Base-by-base conservation (phyloP, 2,113 vertebrate genomes). In the Lasiurus borealis region DNA sequence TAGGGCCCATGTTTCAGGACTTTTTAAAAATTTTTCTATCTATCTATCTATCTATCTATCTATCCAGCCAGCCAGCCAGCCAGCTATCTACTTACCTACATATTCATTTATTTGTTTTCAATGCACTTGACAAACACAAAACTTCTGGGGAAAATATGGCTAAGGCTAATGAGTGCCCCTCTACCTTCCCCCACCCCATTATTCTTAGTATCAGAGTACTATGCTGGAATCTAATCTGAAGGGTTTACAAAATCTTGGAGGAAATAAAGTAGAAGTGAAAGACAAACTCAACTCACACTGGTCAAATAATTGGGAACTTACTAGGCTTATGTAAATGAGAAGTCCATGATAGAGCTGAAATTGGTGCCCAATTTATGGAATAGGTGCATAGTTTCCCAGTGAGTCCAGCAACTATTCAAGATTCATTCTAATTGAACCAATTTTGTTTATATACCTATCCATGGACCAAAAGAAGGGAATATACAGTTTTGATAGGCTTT, bases 271-370 rank as follows among this genome's bases (percentile, higher is more conserved):
- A 27, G 16, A 23, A 90, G 27, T 76, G 40, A 96, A 76, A 96
- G n/a, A 82, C 21, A 77, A 85, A 82, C 18, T 88, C 40, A 91
- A 54, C 7, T 80, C 57, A 87, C 31, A 92, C 66, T 75, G 25
- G 5, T 62, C 40, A 62, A 71, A 10, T 48, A 80, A 59, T 48
- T 84, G 57, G 71, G n/a, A 86, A 86, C 13, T 62, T 66, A 68
- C 2, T 46, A 8, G 11, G 18, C 14, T 92, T n/a, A 48, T 5
- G 13, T 83, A 69, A 54, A n/a, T 71, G 64, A 86, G 15, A 91
- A 86, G 18, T 44, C 15, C 11, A 23, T 62, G 19, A 15, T 11
- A 69, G 29, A 93, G 29, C 73, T 80, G 50, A 52, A 85, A 46
- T 15, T 15, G 3, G 71, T 52, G 8, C 29, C 5, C 19, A 44